Base-by-base conservation (phyloP, 2,113 vertebrate genomes). In the Manacus vitellinus region DNA sequence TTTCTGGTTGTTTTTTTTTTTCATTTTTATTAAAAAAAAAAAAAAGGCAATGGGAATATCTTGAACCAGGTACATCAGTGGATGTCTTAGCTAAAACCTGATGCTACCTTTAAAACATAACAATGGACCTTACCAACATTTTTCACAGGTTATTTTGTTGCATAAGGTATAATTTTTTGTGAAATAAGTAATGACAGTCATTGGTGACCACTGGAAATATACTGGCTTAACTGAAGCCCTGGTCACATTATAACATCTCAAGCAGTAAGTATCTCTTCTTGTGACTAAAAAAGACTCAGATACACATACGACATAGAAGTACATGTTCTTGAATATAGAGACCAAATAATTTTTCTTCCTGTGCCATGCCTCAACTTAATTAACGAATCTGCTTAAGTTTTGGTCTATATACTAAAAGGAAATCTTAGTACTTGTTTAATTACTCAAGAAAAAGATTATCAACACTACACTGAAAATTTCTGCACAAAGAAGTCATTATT, bases 201-300 rank as follows among this genome's bases (percentile, higher is more conserved):
- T 6, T 72, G 39, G n/a, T 58, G 20, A 75, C 8, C 25, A 46
- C 0, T 0, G 0, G 24, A 85, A 85, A 49, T 14, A 35, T 7
- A 59, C 6, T 8, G 43, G 17, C 25, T 68, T 59, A 67, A 47
- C 23, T 68, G 58, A 90, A 72, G 47, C 14, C 12, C 30, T 65
- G 31, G 7, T 67, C 28, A 72, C 31, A 22, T 27, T 35, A 4
- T 2, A 84, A 23, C 14, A 62, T 20, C 37, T 77, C 31, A 65
- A 2, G 5, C 27, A 66, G 8, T 9, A 23, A 37, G 13, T 8
- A 28, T 39, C 25, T 59, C 61, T n/a, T 56, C n/a, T 82, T 77
- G 55, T 59, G 37, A 74, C 17, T 31, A 31, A 63, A 78, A 47
- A 30, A 11, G 11, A 47, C 13, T 28, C 31, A 51, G 17, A 35